phyloP scores from a whole-genome alignment of 2,888 invertebrate genomes.

The Malthinus seriepunctatus region DNA sequence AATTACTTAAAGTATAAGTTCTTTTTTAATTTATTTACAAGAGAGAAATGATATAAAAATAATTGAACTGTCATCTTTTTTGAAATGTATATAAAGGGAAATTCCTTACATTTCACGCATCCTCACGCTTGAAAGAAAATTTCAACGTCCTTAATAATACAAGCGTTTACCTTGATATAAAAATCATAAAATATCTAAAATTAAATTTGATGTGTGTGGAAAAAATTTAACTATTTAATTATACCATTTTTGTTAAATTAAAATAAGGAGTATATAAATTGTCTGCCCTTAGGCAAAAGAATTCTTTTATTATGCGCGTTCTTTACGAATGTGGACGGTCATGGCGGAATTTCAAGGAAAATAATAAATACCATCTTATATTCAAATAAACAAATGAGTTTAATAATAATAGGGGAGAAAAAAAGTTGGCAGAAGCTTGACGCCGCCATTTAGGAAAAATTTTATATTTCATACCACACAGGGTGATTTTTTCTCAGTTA shows the following conservation, averaged over 20 bases:
- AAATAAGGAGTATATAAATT: slow-evolving; percentile 14
- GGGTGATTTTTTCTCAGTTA: no score
- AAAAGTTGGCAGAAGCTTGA: slow-evolving; percentile 8
- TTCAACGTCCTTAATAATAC: background rate
- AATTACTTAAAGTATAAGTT: no score
- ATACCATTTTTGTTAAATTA: slow-evolving; percentile 8
- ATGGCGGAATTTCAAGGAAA: slow-evolving; percentile 17
- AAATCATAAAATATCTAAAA: no score
- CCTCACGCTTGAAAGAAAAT: background rate
- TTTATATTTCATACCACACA: no score
- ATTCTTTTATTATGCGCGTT: slow-evolving; percentile 15
- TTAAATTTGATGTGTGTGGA: no score
- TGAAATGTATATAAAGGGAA: background rate
- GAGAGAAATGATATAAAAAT: no score
- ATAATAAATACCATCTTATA: slow-evolving; percentile 14
- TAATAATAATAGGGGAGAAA: background rate
- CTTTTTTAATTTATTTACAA: no score
- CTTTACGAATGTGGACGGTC: slow-evolving; percentile 15
- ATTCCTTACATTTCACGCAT: background rate
- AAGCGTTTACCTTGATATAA: background rate
- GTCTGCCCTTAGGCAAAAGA: slow-evolving; percentile 18
- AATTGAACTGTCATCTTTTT: no score
- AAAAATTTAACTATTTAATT: slow-evolving; percentile 7
- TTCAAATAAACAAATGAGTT: slow-evolving; percentile 19
- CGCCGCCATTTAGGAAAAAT: background rate